Conservation (phyloP, 2,113 vertebrate genomes). For the Eira barbara region DNA sequence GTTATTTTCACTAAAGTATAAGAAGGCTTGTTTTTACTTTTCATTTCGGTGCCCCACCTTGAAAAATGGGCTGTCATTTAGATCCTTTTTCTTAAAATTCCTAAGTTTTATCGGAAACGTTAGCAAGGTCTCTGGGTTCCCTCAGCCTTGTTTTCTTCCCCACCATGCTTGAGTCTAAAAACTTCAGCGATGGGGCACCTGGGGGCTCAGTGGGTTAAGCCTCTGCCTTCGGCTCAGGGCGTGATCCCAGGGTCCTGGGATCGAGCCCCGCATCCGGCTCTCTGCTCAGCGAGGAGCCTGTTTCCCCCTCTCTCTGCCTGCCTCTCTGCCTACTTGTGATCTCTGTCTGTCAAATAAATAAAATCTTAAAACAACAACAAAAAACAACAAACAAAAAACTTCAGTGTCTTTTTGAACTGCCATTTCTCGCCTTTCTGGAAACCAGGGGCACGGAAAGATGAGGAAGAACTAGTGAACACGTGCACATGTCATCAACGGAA, state of each 20-base stretch:
- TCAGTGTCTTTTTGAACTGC: not conserved
- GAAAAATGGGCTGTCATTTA: not conserved
- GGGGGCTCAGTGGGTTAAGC: too few species aligned
- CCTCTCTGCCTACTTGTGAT: too few species aligned
- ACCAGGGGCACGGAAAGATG: not conserved
- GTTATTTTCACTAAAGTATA: not conserved
- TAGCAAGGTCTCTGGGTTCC: not conserved
- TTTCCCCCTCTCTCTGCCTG: too few species aligned
- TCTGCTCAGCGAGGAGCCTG: too few species aligned
- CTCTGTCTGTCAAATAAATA: too few species aligned
- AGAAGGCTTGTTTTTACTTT: not conserved
- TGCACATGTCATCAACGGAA: not conserved
- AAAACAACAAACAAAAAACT: not conserved
- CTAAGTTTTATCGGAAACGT: not conserved
- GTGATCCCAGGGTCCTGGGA: too few species aligned
- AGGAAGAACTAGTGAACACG: not conserved
- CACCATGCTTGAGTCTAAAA: not conserved
- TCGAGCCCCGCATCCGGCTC: too few species aligned
- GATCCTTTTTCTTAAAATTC: slow-evolving; percentile 23
- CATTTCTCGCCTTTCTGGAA: not conserved
- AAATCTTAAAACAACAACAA: too few species aligned
- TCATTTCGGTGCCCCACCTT: not conserved
- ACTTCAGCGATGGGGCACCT: not conserved
- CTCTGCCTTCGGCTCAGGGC: too few species aligned
- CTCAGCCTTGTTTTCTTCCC: not conserved